Percentiles rank a stretch among this genome's conserved stretches.
Conservation (phyloP, 1,140 invertebrate species). For the Lepidurus packardi region DNA sequence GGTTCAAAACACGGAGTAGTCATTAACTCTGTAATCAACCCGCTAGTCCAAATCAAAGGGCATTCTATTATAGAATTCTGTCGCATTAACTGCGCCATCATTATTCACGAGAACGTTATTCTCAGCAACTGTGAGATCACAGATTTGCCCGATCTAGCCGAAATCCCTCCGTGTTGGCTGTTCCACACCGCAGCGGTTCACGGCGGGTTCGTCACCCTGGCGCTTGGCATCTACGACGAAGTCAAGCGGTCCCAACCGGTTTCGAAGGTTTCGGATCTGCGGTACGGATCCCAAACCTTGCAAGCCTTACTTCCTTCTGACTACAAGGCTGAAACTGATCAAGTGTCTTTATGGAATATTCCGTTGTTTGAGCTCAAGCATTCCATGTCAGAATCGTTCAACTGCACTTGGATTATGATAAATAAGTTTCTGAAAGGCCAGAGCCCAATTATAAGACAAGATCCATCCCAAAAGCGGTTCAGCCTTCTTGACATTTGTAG, state of each 20-base stretch:
- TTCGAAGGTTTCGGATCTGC: conserved; percentile 41
- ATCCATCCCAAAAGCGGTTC: neutral
- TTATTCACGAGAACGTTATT: conserved; percentile 43
- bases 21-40: conserved; percentile 33
- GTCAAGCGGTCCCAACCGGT: conserved; percentile 42
- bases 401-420: conserved; percentile 11
- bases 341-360: conserved; percentile 42
- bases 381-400: conserved; percentile 43
- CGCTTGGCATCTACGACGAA: conserved; percentile 45
- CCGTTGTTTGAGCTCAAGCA: conserved; percentile 43
- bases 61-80: conserved; percentile 46
- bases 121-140: conserved; percentile 44
- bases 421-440: conserved; percentile 17
- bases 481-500: neutral
- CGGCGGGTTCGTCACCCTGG: conserved; percentile 44
- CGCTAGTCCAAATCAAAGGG: conserved; percentile 23
- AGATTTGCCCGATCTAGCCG: conserved; percentile 24
- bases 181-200: conserved; percentile 45
- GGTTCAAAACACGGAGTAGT: conserved; percentile 28
- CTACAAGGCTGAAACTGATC: conserved; percentile 25
- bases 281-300: conserved; percentile 32
- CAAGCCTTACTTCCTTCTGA: neutral
- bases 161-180: conserved; percentile 43
- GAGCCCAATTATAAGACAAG: neutral
- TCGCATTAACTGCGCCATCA: conserved; percentile 41